These are phyloP conservation scores for Eudyptes chrysolophus DNA, from an alignment of 2,113 vertebrate species.

Conservation along the genomic window DNA sequence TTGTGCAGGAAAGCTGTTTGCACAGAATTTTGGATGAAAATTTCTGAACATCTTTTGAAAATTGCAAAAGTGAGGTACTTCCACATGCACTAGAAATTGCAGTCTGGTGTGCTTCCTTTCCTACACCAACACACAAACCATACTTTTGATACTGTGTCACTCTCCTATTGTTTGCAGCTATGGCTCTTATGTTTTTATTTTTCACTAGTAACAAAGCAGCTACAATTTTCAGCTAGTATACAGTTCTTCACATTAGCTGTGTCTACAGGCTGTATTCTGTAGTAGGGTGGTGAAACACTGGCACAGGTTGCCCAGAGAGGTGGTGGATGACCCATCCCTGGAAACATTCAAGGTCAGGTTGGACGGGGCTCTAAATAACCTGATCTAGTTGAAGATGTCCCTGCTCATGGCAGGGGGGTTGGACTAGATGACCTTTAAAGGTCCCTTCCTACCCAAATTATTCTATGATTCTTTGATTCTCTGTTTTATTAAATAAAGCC, in stretches of 20 bases:
- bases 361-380: too few relatives aligned
- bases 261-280: background rate
- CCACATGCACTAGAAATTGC: background rate
- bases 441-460: too few relatives aligned
- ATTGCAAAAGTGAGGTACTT: background rate
- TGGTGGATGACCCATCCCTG: too few relatives aligned
- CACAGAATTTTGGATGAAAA: background rate
- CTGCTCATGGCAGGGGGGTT: too few relatives aligned
- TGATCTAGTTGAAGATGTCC: too few relatives aligned
- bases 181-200: background rate
- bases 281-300: too few relatives aligned
- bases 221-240: background rate
- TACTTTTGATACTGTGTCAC: background rate
- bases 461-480: background rate
- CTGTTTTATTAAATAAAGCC: background rate
- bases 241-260: background rate
- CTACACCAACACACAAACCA: background rate
- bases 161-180: background rate
- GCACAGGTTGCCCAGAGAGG: too few relatives aligned
- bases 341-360: too few relatives aligned
- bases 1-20: background rate
- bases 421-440: too few relatives aligned
- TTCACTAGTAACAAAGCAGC: background rate
- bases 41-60: background rate
- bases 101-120: background rate